phyloP scores from a whole-genome alignment of 1,140 invertebrate species.

The Xylocopa sonorina region DNA sequence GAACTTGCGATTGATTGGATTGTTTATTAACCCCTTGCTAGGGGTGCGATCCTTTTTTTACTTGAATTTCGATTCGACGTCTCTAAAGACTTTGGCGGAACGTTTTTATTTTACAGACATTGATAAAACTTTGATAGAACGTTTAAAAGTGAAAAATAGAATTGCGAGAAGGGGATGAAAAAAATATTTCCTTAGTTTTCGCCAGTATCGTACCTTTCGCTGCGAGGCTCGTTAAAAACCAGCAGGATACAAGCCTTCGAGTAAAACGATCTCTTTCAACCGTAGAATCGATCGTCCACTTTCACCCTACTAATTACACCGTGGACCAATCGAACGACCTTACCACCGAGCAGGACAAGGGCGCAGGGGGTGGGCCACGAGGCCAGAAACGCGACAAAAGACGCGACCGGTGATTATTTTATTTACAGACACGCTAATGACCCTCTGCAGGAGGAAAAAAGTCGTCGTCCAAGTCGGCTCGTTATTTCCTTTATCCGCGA shows the following conservation, averaged over 20 bases:
- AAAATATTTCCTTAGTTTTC: no score
- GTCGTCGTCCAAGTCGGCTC: slow-evolving; percentile 32
- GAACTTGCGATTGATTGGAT: no score
- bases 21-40: no score
- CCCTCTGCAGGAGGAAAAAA: slow-evolving; percentile 17
- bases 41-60: no score
- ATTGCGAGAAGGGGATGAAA: background rate
- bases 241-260: background rate
- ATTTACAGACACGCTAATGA: slow-evolving; percentile 55
- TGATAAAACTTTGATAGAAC: no score
- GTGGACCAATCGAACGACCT: background rate
- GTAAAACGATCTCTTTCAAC: background rate
- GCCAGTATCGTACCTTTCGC: background rate
- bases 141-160: no score
- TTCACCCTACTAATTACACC: background rate
- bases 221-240: background rate
- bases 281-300: background rate
- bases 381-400: slow-evolving; percentile 28
- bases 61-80: no score
- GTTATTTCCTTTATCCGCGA: slow-evolving; percentile 45
- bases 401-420: slow-evolving; percentile 48
- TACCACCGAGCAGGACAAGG: no score
- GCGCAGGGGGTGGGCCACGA: no score
- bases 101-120: no score
- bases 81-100: no score